Conservation (phyloP, 2,113 vertebrate species). For the Cyprinus carpio region DNA sequence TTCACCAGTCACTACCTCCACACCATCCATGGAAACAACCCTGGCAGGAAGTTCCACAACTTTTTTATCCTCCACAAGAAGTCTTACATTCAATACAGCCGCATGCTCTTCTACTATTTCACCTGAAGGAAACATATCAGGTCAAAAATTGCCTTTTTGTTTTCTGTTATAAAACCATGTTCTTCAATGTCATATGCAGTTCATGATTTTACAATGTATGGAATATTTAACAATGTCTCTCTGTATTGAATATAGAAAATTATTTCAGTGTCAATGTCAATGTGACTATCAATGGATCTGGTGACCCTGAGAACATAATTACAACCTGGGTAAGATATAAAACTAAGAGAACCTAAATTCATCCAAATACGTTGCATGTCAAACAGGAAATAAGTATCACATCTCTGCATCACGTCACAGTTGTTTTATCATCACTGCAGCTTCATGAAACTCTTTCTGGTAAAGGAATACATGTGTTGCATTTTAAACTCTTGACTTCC, state of each 20-base stretch:
- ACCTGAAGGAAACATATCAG: neutral
- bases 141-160: neutral
- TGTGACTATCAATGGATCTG: slow-evolving; percentile 61
- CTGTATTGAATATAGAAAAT: slow-evolving; percentile 46
- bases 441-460: slow-evolving; percentile 62
- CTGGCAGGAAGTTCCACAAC: neutral
- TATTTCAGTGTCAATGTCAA: slow-evolving; percentile 72
- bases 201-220: neutral
- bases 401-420: neutral
- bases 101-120: neutral
- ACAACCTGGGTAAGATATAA: slow-evolving; percentile 67
- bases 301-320: slow-evolving; percentile 52
- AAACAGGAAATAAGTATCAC: neutral
- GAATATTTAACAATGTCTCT: neutral
- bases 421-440: slow-evolving; percentile 57
- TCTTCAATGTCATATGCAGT: neutral
- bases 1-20: neutral
- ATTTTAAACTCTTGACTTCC: slow-evolving; percentile 58
- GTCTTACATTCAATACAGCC: slow-evolving; percentile 42
- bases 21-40: slow-evolving; percentile 7
- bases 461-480: slow-evolving; percentile 65
- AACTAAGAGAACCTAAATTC: neutral
- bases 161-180: neutral
- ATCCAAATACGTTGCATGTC: neutral
- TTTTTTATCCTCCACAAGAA: slow-evolving; percentile 42